Base-by-base conservation (phyloP, 2,888 invertebrate genomes). In the Rhabditoides inermis region DNA sequence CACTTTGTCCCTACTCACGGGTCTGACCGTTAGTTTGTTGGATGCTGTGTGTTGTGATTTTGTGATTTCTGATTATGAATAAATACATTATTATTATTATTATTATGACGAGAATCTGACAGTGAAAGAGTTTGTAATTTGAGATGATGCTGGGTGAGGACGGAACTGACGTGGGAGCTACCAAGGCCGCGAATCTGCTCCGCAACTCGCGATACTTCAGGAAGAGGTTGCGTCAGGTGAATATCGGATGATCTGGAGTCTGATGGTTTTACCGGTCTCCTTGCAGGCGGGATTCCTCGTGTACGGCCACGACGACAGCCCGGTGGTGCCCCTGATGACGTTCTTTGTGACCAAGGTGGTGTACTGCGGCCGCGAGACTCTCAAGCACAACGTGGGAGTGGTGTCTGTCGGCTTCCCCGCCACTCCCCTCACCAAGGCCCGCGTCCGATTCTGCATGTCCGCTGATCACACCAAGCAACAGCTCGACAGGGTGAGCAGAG, bases 321-420 rank as follows among this genome's bases (percentile, higher is more conserved):
- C 95, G 0, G 92, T 98, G 59, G 89, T 98, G 73, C 95, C 95
- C 18, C 84, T 72, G 12, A 60, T 72, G 61, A 60, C 62, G 0
- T 70, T 61, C 56, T 69, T 60, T 47, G 62, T 65, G 35, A 65
- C 63, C 20, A 67, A 68, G 65, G 67, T 65, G 30, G 67, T 67
- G 64, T 66, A 49, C 63, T 87, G 90, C 65, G 88, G 91, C 60
- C 84, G 94, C 74, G 85, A 85, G 54, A 83, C 92, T 67, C 84
- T 87, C 49, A 83, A 84, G 70, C 82, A 85, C 62, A 86, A 88
- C 65, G 84, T 98, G 59, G 95, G 92, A 51, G 85, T 86, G 18
- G 94, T 95, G 4, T 92, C 92, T 54, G 95, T 94, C 51, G 94
- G 94, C 61, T 95, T 91, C 80, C 95, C 98, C 51, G 95, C 95